phyloP scores from a whole-genome alignment of 1,140 invertebrate species.

The Ceratosolen fusciceps region DNA sequence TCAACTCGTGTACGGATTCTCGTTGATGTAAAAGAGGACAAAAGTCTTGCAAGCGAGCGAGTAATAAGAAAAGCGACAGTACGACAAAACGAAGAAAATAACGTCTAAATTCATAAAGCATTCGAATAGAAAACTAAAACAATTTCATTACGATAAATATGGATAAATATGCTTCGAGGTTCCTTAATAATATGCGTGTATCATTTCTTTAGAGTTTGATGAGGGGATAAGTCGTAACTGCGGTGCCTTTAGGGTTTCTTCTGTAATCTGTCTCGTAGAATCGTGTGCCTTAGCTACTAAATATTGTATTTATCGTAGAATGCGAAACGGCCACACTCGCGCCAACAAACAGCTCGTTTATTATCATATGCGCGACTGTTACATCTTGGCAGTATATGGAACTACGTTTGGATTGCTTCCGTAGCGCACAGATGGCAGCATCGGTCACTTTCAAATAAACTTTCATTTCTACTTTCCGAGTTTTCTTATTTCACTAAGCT shows the following conservation, averaged over 20 bases:
- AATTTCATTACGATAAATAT: too few species aligned
- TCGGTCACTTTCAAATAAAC: conserved; percentile 33
- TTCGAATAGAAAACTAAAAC: too few species aligned
- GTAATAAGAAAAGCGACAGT: too few species aligned
- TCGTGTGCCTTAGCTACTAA: conserved; percentile 64
- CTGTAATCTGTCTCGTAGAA: conserved; percentile 55
- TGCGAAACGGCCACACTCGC: neutral
- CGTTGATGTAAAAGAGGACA: conserved; percentile 35
- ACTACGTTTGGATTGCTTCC: neutral
- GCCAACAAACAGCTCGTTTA: neutral
- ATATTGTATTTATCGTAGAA: conserved; percentile 25
- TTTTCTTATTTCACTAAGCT: too few species aligned
- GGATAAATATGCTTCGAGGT: conserved; percentile 36
- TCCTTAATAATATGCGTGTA: conserved; percentile 33
- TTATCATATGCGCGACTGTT: conserved; percentile 10
- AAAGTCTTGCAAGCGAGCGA: conserved; percentile 14
- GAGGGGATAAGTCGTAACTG: conserved; percentile 52
- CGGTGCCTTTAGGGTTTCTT: conserved; percentile 67
- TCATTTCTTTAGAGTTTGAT: conserved; percentile 30
- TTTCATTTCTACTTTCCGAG: too few species aligned
- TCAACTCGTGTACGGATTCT: too few species aligned
- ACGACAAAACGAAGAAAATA: too few species aligned
- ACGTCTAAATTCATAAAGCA: too few species aligned
- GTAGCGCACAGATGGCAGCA: conserved; percentile 22
- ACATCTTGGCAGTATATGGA: neutral